Percentiles rank a stretch among this genome's conserved stretches.
phyloP scores from a whole-genome alignment of 2,797 vertebrate species.

The Acestrorhynchus altus region DNA sequence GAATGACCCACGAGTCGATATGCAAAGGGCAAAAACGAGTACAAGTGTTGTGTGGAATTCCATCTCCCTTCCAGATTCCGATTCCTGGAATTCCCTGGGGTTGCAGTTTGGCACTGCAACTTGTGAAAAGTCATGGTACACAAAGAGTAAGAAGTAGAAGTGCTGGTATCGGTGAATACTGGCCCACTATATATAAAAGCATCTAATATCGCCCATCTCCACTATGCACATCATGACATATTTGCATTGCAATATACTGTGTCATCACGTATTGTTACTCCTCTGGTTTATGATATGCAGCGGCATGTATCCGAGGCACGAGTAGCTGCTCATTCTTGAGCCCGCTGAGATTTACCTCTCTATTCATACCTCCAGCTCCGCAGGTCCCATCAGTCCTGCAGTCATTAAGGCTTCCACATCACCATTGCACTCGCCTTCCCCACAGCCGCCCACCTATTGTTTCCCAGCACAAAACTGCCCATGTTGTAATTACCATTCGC shows the following conservation, averaged over 20 bases:
- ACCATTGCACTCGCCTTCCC: slow-evolving; percentile 43
- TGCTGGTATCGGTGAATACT: background rate
- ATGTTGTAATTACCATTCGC: slow-evolving; percentile 99
- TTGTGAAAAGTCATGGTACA: too few species aligned
- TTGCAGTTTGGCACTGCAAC: too few species aligned
- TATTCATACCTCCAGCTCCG: slow-evolving; percentile 58
- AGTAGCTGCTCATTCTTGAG: slow-evolving; percentile 30
- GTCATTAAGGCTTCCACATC: slow-evolving; percentile 57
- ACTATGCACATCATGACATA: background rate
- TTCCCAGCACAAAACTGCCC: slow-evolving; percentile 91
- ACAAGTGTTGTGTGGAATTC: too few species aligned
- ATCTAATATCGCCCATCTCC: background rate
- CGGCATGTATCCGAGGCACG: slow-evolving; percentile 32
- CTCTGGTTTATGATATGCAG: slow-evolving; percentile 21
- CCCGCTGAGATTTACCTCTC: slow-evolving; percentile 54
- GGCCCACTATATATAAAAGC: background rate
- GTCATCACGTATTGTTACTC: background rate
- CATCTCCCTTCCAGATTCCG: too few species aligned
- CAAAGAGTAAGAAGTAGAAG: background rate
- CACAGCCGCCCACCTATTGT: slow-evolving; percentile 79
- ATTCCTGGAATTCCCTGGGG: too few species aligned
- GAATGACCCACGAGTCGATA: too few species aligned
- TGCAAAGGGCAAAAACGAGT: too few species aligned
- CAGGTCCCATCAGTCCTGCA: slow-evolving; percentile 66
- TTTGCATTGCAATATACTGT: background rate